Percentiles rank a stretch among this genome's conserved stretches.
Conservation (phyloP, 2,888 invertebrate genomes). For the Gibbula magus region DNA sequence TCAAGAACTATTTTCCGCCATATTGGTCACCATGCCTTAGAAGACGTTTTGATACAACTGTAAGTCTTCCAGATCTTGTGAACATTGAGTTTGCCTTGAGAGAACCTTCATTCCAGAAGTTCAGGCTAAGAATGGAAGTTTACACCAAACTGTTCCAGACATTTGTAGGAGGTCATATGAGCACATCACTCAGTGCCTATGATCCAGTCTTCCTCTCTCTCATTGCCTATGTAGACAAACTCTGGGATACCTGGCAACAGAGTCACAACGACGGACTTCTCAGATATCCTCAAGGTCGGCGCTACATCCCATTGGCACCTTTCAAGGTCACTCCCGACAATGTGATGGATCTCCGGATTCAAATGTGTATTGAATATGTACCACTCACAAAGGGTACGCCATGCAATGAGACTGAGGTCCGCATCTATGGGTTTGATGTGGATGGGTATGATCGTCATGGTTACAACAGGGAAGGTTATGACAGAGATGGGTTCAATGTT, state of each 20-base stretch:
- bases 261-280: constrained; percentile 58
- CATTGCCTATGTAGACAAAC: constrained; percentile 71
- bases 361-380: constrained; percentile 70
- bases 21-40: constrained; percentile 68
- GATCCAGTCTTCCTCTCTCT: constrained; percentile 71
- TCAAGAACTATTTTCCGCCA: constrained; percentile 67
- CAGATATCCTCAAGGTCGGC: constrained; percentile 56
- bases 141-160: constrained; percentile 62
- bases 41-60: constrained; percentile 63
- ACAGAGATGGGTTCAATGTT: constrained; percentile 63
- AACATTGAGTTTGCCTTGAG: constrained; percentile 66
- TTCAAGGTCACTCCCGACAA: constrained; percentile 69
- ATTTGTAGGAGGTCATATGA: constrained; percentile 73
- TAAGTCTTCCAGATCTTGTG: constrained; percentile 68
- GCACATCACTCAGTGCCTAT: constrained; percentile 64
- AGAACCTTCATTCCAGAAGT: constrained; percentile 60
- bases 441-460: constrained; percentile 64
- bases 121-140: constrained; percentile 61
- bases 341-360: constrained; percentile 64
- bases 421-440: constrained; percentile 52
- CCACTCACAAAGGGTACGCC: constrained; percentile 58
- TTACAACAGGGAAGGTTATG: constrained; percentile 60
- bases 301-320: constrained; percentile 68
- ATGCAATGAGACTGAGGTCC: constrained; percentile 59
- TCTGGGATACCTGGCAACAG: constrained; percentile 71